A percentile compares a stretch with the other conserved stretches of the same genome.
Evolutionary conservation across 2,113 vertebrate genomes (phyloP).

Genomic region (Oreotrochilus melanogaster): DNA sequence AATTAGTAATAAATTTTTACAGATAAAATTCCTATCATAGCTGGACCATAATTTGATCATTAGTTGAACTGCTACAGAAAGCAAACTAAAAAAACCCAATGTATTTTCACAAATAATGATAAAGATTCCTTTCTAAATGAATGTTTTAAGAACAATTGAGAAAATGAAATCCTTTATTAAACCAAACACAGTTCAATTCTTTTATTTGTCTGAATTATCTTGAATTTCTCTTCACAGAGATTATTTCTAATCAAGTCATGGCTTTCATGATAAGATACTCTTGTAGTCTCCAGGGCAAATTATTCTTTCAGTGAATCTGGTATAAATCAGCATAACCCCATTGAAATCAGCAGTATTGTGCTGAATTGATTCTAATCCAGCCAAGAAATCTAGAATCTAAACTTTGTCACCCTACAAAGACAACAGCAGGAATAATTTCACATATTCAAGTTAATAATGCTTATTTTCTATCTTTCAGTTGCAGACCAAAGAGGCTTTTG

Average conservation of each 20-base stretch:
- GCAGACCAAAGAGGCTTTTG: not conserved
- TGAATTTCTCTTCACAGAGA: not conserved
- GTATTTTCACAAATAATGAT: not conserved
- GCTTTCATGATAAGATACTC: not conserved
- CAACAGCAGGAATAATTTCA: not conserved
- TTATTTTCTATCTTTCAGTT: not conserved
- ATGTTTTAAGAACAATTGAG: not conserved
- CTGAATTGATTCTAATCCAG: not conserved
- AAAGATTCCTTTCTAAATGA: not conserved
- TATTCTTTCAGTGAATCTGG: not conserved
- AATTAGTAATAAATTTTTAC: not conserved
- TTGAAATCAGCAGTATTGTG: slow-evolving; percentile 1
- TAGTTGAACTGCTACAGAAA: not conserved
- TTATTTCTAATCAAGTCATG: not conserved
- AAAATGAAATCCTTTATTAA: not conserved
- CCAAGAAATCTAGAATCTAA: not conserved
- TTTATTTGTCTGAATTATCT: not conserved
- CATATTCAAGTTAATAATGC: not conserved
- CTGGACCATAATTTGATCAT: not conserved
- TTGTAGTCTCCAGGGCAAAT: not conserved
- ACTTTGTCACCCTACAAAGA: not conserved
- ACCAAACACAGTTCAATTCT: not conserved
- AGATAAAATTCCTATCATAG: not conserved
- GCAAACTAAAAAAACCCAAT: not conserved
- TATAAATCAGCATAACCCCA: not conserved